Evolutionary conservation across 2,797 vertebrate species (phyloP).

Genomic region (Gymnothorax javanicus): DNA sequence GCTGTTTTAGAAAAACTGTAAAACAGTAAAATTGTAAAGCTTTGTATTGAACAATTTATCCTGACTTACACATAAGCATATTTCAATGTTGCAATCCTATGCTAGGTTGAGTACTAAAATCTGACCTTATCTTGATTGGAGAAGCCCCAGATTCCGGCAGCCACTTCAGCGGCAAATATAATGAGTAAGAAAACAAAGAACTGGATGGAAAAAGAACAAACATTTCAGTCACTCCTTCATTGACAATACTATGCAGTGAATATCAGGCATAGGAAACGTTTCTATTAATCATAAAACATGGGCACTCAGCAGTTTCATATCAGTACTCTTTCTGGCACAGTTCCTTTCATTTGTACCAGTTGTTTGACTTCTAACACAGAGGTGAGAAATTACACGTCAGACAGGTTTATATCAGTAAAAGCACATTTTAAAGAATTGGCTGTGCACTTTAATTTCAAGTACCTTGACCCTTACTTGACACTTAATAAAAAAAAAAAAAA

Average conservation of each 20-base stretch:
- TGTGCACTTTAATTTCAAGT: background rate
- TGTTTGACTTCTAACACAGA: background rate
- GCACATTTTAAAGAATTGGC: background rate
- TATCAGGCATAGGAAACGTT: background rate
- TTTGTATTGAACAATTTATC: background rate
- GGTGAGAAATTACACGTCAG: background rate
- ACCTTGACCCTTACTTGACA: background rate
- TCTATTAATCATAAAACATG: background rate
- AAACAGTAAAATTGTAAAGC: background rate
- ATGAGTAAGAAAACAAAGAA: constrained; percentile 93
- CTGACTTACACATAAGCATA: background rate
- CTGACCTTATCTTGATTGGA: constrained; percentile 89
- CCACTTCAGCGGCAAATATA: constrained; percentile 91
- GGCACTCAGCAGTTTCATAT: background rate
- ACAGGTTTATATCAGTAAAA: background rate
- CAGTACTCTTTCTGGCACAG: background rate
- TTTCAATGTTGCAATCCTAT: background rate
- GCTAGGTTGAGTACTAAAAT: background rate
- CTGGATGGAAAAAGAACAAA: constrained; percentile 62
- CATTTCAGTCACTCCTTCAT: background rate
- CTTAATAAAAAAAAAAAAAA: background rate
- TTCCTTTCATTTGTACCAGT: background rate
- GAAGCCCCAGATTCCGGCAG: constrained; percentile 94
- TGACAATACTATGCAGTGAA: background rate
- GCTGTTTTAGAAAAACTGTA: background rate